Conservation (phyloP, 1,140 invertebrate genomes). For the Protaetia brevitarsis region DNA sequence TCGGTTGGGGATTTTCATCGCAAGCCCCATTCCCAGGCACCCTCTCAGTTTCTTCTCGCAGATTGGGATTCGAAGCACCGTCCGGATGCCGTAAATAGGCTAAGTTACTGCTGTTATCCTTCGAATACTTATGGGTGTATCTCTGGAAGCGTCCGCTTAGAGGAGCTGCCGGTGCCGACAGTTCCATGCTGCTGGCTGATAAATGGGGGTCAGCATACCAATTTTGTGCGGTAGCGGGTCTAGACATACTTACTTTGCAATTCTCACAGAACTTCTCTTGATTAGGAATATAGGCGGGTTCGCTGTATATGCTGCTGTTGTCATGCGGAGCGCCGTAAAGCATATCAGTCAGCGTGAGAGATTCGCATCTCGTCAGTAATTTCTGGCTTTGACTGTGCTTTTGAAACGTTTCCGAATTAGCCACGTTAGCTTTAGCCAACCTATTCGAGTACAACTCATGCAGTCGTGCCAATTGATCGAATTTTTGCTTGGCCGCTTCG, state of each 20-base stretch:
- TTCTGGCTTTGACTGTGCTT: conserved; percentile 47
- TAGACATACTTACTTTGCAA: conserved; percentile 67
- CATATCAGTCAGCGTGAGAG: conserved; percentile 67
- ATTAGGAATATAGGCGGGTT: conserved; percentile 71
- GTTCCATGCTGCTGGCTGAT: conserved; percentile 51
- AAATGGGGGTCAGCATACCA: conserved; percentile 51
- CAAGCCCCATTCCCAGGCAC: conserved; percentile 67
- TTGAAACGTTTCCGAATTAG: conserved; percentile 56
- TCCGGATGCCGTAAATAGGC: conserved; percentile 80
- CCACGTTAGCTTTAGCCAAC: conserved; percentile 60
- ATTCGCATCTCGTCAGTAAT: conserved; percentile 59
- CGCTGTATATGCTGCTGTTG: conserved; percentile 74
- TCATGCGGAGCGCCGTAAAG: conserved; percentile 62
- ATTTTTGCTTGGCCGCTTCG: conserved; percentile 50
- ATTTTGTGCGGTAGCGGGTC: conserved; percentile 62
- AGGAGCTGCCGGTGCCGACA: conserved; percentile 45
- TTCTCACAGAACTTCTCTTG: conserved; percentile 75
- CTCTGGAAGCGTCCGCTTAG: conserved; percentile 42
- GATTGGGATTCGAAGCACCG: conserved; percentile 86
- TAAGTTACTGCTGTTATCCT: conserved; percentile 57
- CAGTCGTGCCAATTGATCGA: conserved; percentile 64
- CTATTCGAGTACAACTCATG: conserved; percentile 67
- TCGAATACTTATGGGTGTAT: conserved; percentile 50
- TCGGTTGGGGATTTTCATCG: neutral
- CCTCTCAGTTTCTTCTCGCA: conserved; percentile 67